Percentiles rank a stretch among this genome's conserved stretches.
These are phyloP conservation scores for Rugalucina vietnamica DNA, from an alignment of 2,888 invertebrate genomes.

Conservation along the genomic window DNA sequence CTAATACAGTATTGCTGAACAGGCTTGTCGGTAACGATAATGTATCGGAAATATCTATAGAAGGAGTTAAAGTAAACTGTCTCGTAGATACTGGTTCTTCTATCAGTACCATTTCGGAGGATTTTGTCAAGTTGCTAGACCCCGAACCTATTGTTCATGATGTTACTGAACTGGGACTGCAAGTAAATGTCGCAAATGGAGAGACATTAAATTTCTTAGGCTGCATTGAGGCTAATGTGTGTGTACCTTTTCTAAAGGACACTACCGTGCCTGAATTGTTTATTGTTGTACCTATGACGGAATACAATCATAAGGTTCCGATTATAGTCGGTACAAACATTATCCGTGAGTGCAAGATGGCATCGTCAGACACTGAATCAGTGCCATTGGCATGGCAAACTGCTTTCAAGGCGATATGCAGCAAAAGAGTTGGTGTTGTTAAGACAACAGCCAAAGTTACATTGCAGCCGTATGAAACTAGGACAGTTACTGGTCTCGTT, in stretches of 20 bases:
- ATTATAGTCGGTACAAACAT: constrained; percentile 24
- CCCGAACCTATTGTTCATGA: neutral
- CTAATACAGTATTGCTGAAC: neutral
- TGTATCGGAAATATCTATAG: neutral
- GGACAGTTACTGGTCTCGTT: neutral
- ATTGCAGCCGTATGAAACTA: constrained; percentile 22
- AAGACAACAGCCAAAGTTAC: constrained; percentile 13
- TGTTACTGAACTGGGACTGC: neutral
- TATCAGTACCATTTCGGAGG: constrained; percentile 2
- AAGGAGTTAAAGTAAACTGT: neutral
- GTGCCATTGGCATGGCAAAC: constrained; percentile 10
- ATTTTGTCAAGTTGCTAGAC: neutral
- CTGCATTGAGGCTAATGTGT: neutral
- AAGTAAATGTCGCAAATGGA: neutral
- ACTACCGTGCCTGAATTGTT: neutral
- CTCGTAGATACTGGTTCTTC: constrained; percentile 24
- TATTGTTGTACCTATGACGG: neutral
- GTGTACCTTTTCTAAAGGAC: neutral
- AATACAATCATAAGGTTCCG: constrained; percentile 15
- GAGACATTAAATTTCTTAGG: neutral
- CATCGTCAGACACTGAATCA: neutral
- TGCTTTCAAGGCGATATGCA: neutral
- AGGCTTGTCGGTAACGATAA: neutral
- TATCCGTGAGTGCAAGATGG: neutral
- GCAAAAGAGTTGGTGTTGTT: neutral